phyloP scores from a whole-genome alignment of 2,113 vertebrate genomes.

The Pimephales promelas region DNA sequence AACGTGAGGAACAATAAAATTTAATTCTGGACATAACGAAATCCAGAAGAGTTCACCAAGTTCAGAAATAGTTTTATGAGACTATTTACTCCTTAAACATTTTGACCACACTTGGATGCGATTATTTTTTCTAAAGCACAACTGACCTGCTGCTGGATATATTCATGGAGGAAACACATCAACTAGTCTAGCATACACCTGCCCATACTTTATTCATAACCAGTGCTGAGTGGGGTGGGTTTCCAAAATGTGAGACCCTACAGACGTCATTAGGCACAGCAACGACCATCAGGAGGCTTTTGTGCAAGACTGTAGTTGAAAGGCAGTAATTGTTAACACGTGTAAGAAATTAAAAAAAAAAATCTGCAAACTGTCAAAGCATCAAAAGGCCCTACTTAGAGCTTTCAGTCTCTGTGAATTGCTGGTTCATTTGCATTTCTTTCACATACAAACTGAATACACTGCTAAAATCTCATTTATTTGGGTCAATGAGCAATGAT shows the following conservation, averaged over 20 bases:
- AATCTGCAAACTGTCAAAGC: constrained; percentile 6
- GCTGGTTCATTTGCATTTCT: constrained; percentile 23
- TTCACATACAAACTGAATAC: constrained; percentile 12
- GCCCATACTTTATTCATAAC: constrained; percentile 18
- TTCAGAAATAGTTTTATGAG: neutral
- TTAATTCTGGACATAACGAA: neutral
- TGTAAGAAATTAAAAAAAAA: constrained; percentile 4
- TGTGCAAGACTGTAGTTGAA: neutral
- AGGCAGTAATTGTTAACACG: constrained; percentile 33
- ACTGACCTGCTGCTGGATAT: neutral
- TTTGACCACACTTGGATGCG: neutral
- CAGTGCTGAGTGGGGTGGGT: neutral
- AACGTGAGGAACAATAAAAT: neutral
- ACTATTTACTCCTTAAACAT: neutral
- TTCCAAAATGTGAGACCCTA: constrained; percentile 3
- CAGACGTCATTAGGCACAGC: constrained; percentile 10
- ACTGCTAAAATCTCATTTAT: neutral
- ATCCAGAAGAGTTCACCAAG: neutral
- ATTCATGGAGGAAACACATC: constrained; percentile 11
- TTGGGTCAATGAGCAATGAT: constrained; percentile 14
- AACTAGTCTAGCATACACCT: neutral
- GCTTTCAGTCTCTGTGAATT: constrained; percentile 19
- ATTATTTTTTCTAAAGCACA: neutral
- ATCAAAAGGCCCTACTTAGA: constrained; percentile 17
- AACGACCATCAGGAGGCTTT: constrained; percentile 26